Conservation (phyloP, 2,113 vertebrate genomes). For the Lanius ludovicianus region DNA sequence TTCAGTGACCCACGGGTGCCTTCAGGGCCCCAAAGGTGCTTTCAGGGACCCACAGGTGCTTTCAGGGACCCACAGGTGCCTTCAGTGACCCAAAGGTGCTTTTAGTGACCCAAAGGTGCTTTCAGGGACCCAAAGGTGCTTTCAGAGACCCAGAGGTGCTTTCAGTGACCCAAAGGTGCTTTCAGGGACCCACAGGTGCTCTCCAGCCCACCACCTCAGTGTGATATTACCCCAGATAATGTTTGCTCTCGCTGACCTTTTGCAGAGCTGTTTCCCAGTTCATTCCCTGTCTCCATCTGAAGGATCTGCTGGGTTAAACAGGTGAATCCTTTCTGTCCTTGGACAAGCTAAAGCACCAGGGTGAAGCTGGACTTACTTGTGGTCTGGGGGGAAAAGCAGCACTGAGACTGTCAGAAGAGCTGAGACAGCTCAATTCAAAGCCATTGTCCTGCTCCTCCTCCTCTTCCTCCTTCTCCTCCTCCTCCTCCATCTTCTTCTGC, state of each 20-base stretch:
- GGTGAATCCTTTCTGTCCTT: background rate
- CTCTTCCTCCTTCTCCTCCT: background rate
- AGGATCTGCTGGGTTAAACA: background rate
- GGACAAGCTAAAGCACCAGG: background rate
- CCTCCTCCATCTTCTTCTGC: no score
- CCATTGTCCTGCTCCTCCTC: background rate
- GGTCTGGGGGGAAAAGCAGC: background rate
- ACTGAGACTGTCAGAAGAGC: background rate
- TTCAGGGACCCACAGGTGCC: background rate
- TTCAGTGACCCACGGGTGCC: background rate
- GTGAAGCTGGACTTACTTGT: background rate
- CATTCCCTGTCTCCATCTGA: background rate
- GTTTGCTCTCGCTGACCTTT: background rate
- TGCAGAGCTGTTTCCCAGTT: background rate
- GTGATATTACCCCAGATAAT: fast-evolving
- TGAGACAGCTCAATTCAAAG: background rate
- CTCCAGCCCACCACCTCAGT: background rate
- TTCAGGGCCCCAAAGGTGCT: background rate
- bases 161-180: background rate
- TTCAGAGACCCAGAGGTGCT: background rate
- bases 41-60: background rate
- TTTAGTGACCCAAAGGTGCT: background rate
- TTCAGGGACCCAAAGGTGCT: background rate
- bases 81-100: background rate
- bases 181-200: background rate